A percentile compares a stretch with the other conserved stretches of the same genome.
phyloP scores from a whole-genome alignment of 1,140 invertebrate genomes.

The Drosophila simulans region DNA sequence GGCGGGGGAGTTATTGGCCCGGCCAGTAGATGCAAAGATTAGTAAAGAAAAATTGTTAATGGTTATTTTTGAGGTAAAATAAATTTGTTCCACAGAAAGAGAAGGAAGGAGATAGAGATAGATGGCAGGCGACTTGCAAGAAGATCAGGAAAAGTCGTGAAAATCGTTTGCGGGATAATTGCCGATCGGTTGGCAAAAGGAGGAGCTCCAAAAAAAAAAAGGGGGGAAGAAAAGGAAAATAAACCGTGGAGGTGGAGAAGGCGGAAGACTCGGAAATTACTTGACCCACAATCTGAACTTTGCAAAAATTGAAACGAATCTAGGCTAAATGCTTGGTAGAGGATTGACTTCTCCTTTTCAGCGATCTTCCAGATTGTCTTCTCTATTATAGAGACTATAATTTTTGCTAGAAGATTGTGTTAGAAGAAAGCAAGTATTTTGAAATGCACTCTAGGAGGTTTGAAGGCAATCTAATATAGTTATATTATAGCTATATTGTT shows the following conservation, averaged over 20 bases:
- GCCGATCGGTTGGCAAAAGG: constrained; percentile 59
- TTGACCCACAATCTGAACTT: constrained; percentile 77
- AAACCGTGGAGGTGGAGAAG: constrained; percentile 20
- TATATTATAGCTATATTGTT: not conserved
- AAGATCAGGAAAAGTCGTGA: constrained; percentile 66
- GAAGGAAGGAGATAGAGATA: not conserved
- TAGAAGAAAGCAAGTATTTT: not conserved
- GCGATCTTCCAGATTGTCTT: constrained; percentile 20
- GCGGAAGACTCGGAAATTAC: constrained; percentile 59
- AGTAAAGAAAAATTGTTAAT: constrained; percentile 78
- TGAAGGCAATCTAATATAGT: not conserved
- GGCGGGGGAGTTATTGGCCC: constrained; percentile 56
- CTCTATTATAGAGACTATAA: constrained; percentile 7
- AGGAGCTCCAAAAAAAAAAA: constrained; percentile 7
- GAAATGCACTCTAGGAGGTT: not conserved
- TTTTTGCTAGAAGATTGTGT: constrained; percentile 4
- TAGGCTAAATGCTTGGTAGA: constrained; percentile 63
- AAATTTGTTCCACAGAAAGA: constrained; percentile 67
- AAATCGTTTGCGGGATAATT: constrained; percentile 67
- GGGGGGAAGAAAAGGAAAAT: not conserved
- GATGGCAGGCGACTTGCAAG: not conserved
- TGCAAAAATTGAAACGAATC: constrained; percentile 47
- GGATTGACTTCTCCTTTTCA: constrained; percentile 50
- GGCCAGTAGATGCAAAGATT: constrained; percentile 66
- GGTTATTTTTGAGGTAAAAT: constrained; percentile 67